Conservation (phyloP, 2,888 invertebrate species). For the Scaeva pyrastri region DNA sequence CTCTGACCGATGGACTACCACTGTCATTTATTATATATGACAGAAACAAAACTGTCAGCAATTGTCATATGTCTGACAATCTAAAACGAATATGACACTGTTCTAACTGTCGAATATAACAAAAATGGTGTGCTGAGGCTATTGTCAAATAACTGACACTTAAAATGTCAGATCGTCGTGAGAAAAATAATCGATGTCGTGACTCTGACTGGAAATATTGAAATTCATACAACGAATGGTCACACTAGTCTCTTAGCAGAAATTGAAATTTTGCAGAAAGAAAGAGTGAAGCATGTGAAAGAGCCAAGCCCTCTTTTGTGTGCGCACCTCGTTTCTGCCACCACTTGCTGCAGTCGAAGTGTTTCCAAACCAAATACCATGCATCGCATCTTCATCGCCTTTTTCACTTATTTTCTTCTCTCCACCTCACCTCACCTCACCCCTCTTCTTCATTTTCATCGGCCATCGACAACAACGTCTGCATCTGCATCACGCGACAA, state of each 20-base stretch:
- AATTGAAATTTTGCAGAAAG: slow-evolving; percentile 19
- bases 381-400: slow-evolving; percentile 12
- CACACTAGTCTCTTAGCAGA: slow-evolving; percentile 2
- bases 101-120: too few relatives aligned
- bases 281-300: slow-evolving; percentile 34
- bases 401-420: background rate
- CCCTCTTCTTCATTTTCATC: background rate
- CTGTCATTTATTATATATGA: too few relatives aligned
- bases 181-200: too few relatives aligned
- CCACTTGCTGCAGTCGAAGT: slow-evolving; percentile 31
- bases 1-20: too few relatives aligned
- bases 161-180: too few relatives aligned
- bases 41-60: too few relatives aligned
- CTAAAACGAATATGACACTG: too few relatives aligned
- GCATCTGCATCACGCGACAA: slow-evolving; percentile 32
- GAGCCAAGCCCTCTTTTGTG: slow-evolving; percentile 62
- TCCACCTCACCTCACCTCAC: background rate
- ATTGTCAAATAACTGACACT: too few relatives aligned
- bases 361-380: slow-evolving; percentile 44
- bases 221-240: background rate
- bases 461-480: background rate
- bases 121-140: too few relatives aligned
- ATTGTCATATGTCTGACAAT: too few relatives aligned
- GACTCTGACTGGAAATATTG: too few relatives aligned
- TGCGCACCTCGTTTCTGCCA: slow-evolving; percentile 33